Evolutionary conservation across 2,113 vertebrate species (phyloP), one percentile per base, ranked within the genome.

Genomic region (Chaetops frenatus): DNA sequence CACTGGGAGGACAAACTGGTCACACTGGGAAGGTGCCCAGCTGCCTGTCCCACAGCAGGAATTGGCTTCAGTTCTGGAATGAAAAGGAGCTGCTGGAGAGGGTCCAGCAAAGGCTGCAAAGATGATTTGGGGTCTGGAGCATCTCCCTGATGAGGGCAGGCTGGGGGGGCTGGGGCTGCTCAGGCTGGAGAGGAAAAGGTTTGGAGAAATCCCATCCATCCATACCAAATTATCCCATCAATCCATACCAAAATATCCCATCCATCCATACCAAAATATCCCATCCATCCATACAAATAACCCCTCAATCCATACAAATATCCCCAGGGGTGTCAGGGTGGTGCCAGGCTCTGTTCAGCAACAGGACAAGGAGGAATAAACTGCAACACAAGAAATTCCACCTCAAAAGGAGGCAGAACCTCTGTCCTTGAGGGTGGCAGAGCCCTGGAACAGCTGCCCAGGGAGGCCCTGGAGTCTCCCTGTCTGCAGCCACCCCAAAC

Each of bases 321-420:
- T 35, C 40, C 61, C 50, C 27, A 24, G 2, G 31, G 25, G 0
- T 62, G 67, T 5, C 50, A 50, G 67, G 53, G 1, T 5, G n/a
- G 12, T 45, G n/a, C 69, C 53, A 31, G 69, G 20, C 42, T 57
- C 53, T 36, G 20, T 3, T 17, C 61, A 53, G 66, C 0, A 3
- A 1, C 65, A 79, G 77, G 7, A 51, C 6, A 5, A 24, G 36
- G 23, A 60, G 6, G 1, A 10, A n/a, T 13, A 2, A 81, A 24
- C 22, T 2, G 2, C 38, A 45, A 0, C 51, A 33, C 12, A 3
- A 18, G 4, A 7, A 44, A 9, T 24, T 45, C 33, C 51, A 44
- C 33, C 77, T n/a, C 19, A n/a, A 0, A 23, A 0, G 0, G 38
- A 21, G 61, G 36, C 6, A 2, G 22, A 67, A 8, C 14, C 3